These are phyloP conservation scores for Ectemnius continuus DNA, from an alignment of 2,888 invertebrate species.

Conservation along the genomic window DNA sequence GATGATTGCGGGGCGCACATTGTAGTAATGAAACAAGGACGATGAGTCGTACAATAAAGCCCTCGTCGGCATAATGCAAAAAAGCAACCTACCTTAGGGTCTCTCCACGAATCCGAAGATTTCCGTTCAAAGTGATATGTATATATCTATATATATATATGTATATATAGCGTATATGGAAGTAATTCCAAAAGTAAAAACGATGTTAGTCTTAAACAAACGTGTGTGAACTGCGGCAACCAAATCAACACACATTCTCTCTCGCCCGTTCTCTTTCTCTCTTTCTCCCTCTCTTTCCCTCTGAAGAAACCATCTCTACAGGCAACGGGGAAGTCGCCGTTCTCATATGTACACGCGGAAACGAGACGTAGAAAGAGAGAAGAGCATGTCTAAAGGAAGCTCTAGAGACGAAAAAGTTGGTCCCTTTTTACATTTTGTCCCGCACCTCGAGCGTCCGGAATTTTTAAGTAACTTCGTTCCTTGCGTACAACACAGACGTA, in stretches of 20 bases:
- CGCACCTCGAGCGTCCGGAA: neutral
- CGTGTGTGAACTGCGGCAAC: conserved; percentile 25
- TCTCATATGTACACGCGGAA: neutral
- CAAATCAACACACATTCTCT: conserved; percentile 1
- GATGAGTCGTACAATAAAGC: conserved; percentile 47
- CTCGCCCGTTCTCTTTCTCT: neutral
- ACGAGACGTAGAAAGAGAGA: neutral
- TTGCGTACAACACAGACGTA: too few species aligned
- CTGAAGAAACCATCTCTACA: too few species aligned
- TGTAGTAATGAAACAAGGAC: conserved; percentile 44
- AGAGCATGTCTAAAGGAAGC: neutral
- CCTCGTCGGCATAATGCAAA: conserved; percentile 46
- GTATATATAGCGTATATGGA: neutral
- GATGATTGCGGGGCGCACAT: conserved; percentile 34
- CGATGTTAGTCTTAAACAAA: conserved; percentile 35
- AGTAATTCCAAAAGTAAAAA: conserved; percentile 11
- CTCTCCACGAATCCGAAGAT: conserved; percentile 37
- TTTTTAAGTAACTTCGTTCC: too few species aligned
- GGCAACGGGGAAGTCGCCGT: too few species aligned
- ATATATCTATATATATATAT: conserved; percentile 9
- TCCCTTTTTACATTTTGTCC: conserved; percentile 47
- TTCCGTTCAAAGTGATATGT: conserved; percentile 22
- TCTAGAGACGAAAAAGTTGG: conserved; percentile 56
- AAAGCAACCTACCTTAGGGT: conserved; percentile 60
- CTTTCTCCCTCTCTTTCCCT: neutral